phyloP scores from a whole-genome alignment of 2,113 vertebrate genomes.

The Cromileptes altivelis region DNA sequence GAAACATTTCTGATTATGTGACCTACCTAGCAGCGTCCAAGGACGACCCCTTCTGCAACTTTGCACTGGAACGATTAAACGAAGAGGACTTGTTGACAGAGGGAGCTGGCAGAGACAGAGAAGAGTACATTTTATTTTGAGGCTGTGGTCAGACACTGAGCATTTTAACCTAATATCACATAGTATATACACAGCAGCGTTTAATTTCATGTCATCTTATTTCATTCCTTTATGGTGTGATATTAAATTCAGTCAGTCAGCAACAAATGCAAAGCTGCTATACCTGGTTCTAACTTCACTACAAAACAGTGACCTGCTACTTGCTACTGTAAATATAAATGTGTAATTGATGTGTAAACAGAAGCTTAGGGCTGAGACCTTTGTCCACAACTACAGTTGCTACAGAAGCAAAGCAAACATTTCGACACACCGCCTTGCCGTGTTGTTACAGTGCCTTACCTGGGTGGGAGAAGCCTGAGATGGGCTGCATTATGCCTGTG shows the following conservation, averaged over 20 bases:
- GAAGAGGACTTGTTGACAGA: constrained; percentile 95
- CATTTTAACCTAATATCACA: background rate
- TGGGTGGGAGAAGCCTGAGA: constrained; percentile 92
- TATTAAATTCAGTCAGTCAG: background rate
- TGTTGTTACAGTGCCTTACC: constrained; percentile 74
- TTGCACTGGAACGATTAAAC: constrained; percentile 92
- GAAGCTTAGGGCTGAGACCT: constrained; percentile 6
- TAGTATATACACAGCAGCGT: background rate
- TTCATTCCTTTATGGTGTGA: background rate
- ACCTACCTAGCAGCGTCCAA: constrained; percentile 92
- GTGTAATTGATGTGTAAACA: constrained; percentile 9
- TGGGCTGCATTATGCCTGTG: constrained; percentile 90
- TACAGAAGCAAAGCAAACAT: background rate
- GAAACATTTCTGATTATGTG: background rate
- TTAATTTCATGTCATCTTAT: background rate
- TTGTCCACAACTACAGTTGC: background rate
- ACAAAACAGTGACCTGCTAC: background rate
- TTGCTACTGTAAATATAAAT: background rate
- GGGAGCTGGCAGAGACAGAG: constrained; percentile 79
- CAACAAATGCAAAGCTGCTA: background rate
- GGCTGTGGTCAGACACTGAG: background rate
- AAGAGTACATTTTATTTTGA: background rate
- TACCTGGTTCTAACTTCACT: background rate
- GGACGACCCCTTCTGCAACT: constrained; percentile 94
- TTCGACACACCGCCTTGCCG: background rate